Base-by-base conservation (phyloP, 2,888 invertebrate species). In the Drosophila gaucha region DNA sequence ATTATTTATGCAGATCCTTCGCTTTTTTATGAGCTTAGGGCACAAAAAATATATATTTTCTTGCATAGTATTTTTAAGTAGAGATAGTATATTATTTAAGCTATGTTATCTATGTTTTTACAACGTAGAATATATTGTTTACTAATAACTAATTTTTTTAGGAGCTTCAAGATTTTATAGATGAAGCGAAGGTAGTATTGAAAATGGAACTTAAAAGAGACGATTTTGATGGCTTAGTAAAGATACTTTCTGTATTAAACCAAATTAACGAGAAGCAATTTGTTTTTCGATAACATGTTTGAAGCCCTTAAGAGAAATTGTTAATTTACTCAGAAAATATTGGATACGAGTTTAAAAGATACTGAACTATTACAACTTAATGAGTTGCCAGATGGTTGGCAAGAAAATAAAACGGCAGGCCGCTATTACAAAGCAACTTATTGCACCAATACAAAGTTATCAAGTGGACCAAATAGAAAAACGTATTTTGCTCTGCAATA, bases 351-450 rank as follows among this genome's bases (percentile, higher is more conserved):
- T 96, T 98, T 91, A 94, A 95, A n/a, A 0, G 97, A 97, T 75
- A 95, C 95, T 74, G 93, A 94, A 1, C 93, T 95, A 75, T 94
- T 96, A 38, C 95, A 96, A 93, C 88, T 95, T 78, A 94, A 96
- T 89, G 95, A 97, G 80, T 92, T 98, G 39, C 98, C 98, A 0
- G 97, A 97, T 76, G 94, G 94, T 82, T 99, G 98, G 98, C 93
- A 94, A 51, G n/a, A 95, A 95, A 78, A 93, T 97, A 6, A 97
- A 98, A 90, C 97, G 97, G 91, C 92, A 95, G 62, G 96, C 96
- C 0, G 95, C 96, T 2, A 94, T 95, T 51, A 95, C 96, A 47
- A 97, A 97, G 91, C 97, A 97, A 90, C 93, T 94, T 44, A 97
- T 98, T 35, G 96, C 96, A 1, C 98, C 98, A 16, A 93, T 98